Conservation (phyloP, 2,113 vertebrate species). For the Caretta caretta region DNA sequence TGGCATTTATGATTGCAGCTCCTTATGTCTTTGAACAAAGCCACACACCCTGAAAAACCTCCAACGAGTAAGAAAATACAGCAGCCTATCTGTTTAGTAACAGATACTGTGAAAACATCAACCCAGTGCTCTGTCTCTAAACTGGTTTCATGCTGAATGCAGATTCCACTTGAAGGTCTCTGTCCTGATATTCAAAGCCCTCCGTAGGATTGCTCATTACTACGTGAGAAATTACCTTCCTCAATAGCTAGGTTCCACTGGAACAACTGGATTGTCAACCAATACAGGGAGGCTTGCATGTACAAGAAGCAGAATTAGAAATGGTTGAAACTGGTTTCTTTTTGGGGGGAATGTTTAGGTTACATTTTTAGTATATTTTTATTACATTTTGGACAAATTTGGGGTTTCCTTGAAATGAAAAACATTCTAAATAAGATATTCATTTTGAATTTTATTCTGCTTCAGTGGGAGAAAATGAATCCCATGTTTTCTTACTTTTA, state of each 20-base stretch:
- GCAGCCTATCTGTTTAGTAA: neutral
- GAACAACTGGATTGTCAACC: neutral
- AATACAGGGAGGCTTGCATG: neutral
- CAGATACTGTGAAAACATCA: neutral
- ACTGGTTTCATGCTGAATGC: neutral
- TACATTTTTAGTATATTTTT: too few species aligned
- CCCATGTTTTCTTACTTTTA: neutral
- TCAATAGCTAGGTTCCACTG: neutral
- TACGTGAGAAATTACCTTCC: neutral
- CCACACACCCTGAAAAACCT: neutral
- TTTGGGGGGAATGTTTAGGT: neutral
- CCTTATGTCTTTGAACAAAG: neutral
- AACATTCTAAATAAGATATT: neutral
- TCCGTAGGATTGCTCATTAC: neutral
- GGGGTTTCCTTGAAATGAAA: neutral
- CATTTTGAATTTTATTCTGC: neutral
- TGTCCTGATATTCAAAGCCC: neutral
- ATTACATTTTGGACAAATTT: too few species aligned
- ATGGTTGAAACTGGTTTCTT: neutral
- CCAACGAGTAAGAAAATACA: neutral
- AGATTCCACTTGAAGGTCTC: neutral
- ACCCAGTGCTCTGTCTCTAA: neutral
- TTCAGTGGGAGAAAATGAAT: neutral
- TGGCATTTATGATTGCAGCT: neutral
- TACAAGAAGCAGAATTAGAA: neutral